phyloP scores from a whole-genome alignment of 30 jellyfish, hydroid and myxozoan species.

The Hydractinia echinata region DNA sequence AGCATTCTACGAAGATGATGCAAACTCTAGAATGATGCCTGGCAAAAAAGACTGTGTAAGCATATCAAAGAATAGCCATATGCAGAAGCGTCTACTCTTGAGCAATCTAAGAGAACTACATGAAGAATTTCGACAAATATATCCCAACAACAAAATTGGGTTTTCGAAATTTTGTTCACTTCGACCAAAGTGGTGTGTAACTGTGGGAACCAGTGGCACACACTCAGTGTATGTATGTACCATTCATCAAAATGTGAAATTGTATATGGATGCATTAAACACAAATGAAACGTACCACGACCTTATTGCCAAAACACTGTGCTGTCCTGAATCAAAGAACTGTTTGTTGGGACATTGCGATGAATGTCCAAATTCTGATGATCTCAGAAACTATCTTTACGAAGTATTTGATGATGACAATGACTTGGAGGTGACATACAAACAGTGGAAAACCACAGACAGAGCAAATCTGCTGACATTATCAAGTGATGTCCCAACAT shows the following conservation, averaged over 20 bases:
- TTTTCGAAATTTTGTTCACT: constrained; percentile 51
- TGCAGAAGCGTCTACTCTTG: constrained; percentile 36
- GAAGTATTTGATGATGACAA: constrained; percentile 33
- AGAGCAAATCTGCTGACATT: constrained; percentile 43
- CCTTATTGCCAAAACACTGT: constrained; percentile 16
- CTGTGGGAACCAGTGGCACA: constrained; percentile 65
- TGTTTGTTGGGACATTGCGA: constrained; percentile 62
- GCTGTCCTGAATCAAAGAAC: constrained; percentile 42
- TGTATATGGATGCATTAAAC: constrained; percentile 39
- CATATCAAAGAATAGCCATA: constrained; percentile 27
- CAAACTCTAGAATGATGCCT: constrained; percentile 38
- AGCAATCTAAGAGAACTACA: constrained; percentile 44
- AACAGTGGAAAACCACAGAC: constrained; percentile 64
- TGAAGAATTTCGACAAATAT: constrained; percentile 33
- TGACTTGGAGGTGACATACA: constrained; percentile 37
- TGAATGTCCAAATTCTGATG: constrained; percentile 42
- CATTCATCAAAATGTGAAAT: constrained; percentile 43
- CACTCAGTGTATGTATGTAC: constrained; percentile 84
- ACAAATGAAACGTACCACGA: constrained; percentile 21
- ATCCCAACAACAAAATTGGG: too few relatives aligned
- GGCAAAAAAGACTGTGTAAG: constrained; percentile 57
- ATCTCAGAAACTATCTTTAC: constrained; percentile 9
- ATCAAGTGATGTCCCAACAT: constrained; percentile 17
- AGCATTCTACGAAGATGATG: constrained; percentile 48
- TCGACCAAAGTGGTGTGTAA: constrained; percentile 67